A percentile compares a stretch with the other conserved stretches of the same genome.
Evolutionary conservation across 92 coral and sea anemone species (phyloP).

Genomic region (Heteractis magnifica): DNA sequence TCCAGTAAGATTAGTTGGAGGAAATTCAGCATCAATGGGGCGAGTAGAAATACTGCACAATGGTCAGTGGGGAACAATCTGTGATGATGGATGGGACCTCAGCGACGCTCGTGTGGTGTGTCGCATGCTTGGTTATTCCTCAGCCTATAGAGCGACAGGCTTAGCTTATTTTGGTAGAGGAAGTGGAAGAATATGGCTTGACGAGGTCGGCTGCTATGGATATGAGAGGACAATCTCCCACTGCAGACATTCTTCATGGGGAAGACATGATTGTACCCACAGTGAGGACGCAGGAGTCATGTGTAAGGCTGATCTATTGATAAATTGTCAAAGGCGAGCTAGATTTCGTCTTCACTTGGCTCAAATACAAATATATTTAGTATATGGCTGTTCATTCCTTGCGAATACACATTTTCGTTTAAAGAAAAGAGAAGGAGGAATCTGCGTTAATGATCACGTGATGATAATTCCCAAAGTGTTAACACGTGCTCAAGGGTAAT

Average conservation of each 20-base stretch:
- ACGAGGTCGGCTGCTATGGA: constrained; percentile 10
- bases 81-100: constrained; percentile 56
- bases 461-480: too few relatives aligned
- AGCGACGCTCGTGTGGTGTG: constrained; percentile 63
- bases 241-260: constrained; percentile 9
- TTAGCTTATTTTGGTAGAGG: constrained; percentile 34
- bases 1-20: constrained; percentile 43
- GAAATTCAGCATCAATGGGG: constrained; percentile 39
- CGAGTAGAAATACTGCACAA: constrained; percentile 61
- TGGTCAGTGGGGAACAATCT: constrained; percentile 76
- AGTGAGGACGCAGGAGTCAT: constrained; percentile 13
- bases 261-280: constrained; percentile 19
- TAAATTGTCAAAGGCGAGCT: too few relatives aligned
- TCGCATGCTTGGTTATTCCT: constrained; percentile 56
- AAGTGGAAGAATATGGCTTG: constrained; percentile 29
- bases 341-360: too few relatives aligned
- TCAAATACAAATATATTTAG: too few relatives aligned
- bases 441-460: too few relatives aligned
- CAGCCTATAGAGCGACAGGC: not conserved
- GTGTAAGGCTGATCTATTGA: not conserved
- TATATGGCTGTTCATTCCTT: too few relatives aligned
- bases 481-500: too few relatives aligned
- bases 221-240: not conserved
- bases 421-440: too few relatives aligned
- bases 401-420: too few relatives aligned